These are phyloP conservation scores for Hecatera dysodea DNA, from an alignment of 2,888 invertebrate species.

Conservation along the genomic window DNA sequence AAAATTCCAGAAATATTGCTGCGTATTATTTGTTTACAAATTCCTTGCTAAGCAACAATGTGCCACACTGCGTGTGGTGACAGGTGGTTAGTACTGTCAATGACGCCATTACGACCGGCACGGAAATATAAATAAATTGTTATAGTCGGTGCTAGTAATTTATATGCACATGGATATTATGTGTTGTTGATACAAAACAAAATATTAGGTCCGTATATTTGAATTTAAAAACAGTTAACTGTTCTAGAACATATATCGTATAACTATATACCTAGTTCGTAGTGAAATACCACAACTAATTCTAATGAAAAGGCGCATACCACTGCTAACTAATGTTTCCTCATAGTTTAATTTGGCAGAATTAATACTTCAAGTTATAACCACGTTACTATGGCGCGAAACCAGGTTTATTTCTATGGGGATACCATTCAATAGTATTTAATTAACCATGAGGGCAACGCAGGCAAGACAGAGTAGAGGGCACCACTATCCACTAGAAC, in stretches of 20 bases:
- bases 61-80: slow-evolving; percentile 23
- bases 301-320: background rate
- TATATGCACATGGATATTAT: background rate
- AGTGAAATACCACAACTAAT: background rate
- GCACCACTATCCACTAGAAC: slow-evolving; percentile 58
- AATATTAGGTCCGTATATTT: background rate
- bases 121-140: slow-evolving; percentile 17
- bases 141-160: background rate
- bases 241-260: too few species aligned
- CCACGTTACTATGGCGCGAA: slow-evolving; percentile 12
- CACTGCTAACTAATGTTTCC: background rate
- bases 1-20: slow-evolving; percentile 13
- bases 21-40: slow-evolving; percentile 26
- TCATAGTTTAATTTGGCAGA: background rate
- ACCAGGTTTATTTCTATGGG: slow-evolving; percentile 15
- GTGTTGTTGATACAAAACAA: background rate
- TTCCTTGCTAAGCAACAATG: slow-evolving; percentile 18
- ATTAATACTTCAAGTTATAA: background rate
- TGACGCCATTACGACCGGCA: slow-evolving; percentile 42
- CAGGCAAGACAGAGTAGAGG: slow-evolving; percentile 49
- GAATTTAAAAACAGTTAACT: background rate
- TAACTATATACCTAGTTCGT: background rate
- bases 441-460: slow-evolving; percentile 53
- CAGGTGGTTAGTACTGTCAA: slow-evolving; percentile 31
- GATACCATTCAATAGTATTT: slow-evolving; percentile 22